These are phyloP conservation scores for Aleiodes sp. DNA, from an alignment of 1,140 invertebrate species.

Conservation along the genomic window DNA sequence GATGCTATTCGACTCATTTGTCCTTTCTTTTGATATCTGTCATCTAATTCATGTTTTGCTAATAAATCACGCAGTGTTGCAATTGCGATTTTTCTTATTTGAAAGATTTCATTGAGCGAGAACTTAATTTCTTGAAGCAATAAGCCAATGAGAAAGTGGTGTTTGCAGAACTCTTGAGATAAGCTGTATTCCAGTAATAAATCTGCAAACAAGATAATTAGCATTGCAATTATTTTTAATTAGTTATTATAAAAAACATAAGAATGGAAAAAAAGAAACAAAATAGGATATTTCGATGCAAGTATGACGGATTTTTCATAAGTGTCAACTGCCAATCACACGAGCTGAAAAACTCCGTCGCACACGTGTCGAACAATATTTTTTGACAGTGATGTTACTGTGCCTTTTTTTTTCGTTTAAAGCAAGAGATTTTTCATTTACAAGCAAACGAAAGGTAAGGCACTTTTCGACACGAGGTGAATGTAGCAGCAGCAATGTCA, in stretches of 20 bases:
- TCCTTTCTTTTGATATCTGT: slow-evolving; percentile 83
- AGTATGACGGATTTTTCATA: too few species aligned
- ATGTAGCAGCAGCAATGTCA: too few species aligned
- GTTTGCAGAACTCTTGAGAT: slow-evolving; percentile 85
- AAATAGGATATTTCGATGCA: too few species aligned
- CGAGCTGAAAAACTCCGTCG: too few species aligned
- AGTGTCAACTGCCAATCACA: too few species aligned
- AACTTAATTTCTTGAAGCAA: slow-evolving; percentile 80
- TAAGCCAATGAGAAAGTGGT: slow-evolving; percentile 88
- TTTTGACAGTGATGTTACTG: too few species aligned
- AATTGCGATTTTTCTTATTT: slow-evolving; percentile 83
- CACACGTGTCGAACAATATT: too few species aligned
- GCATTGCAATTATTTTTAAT: neutral
- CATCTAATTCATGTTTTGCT: slow-evolving; percentile 94
- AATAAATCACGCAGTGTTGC: slow-evolving; percentile 83
- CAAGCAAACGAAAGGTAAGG: too few species aligned
- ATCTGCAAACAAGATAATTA: slow-evolving; percentile 50
- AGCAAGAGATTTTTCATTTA: slow-evolving; percentile 34
- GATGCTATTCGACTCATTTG: slow-evolving; percentile 87
- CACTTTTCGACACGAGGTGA: too few species aligned
- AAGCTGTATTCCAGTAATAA: slow-evolving; percentile 70
- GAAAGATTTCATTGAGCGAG: slow-evolving; percentile 83
- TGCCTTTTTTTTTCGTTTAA: slow-evolving; percentile 27
- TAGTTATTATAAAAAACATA: slow-evolving; percentile 2
- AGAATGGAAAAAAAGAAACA: too few species aligned